phyloP scores from a whole-genome alignment of 1,140 invertebrate genomes.

The Manduca sexta region DNA sequence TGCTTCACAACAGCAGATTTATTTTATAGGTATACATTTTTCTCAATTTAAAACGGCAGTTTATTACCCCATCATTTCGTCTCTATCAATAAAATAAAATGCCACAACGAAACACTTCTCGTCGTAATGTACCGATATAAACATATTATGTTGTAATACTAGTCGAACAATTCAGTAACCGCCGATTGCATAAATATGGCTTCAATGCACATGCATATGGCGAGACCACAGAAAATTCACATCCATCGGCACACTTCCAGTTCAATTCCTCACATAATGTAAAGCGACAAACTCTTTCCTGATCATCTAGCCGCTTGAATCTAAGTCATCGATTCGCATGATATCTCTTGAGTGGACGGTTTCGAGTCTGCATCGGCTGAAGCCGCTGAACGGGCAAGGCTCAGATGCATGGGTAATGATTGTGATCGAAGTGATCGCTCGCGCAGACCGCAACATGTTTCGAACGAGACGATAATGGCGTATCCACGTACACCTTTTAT shows the following conservation, averaged over 20 bases:
- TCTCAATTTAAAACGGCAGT: no score
- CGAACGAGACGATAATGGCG: slow-evolving; percentile 58
- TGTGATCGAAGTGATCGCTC: slow-evolving; percentile 52
- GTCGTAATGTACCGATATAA: no score
- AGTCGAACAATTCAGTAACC: slow-evolving; percentile 44
- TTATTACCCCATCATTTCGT: no score
- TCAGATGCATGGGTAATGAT: slow-evolving; percentile 46
- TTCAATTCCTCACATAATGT: slow-evolving; percentile 57
- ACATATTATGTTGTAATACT: slow-evolving; percentile 29
- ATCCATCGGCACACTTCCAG: slow-evolving; percentile 56
- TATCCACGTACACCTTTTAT: slow-evolving; percentile 37
- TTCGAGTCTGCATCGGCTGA: slow-evolving; percentile 31
- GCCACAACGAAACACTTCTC: no score
- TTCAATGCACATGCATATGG: slow-evolving; percentile 48
- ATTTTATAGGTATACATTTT: no score
- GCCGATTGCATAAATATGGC: slow-evolving; percentile 58
- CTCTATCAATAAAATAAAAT: no score
- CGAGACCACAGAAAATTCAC: slow-evolving; percentile 60
- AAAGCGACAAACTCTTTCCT: slow-evolving; percentile 52
- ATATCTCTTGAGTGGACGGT: slow-evolving; percentile 37
- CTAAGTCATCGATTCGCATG: slow-evolving; percentile 34
- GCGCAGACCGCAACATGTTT: slow-evolving; percentile 55
- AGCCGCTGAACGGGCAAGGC: slow-evolving; percentile 35
- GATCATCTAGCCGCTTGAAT: slow-evolving; percentile 39
- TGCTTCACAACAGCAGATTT: no score